These are phyloP conservation scores for Xiphophorus maculatus DNA, from an alignment of 2,113 vertebrate genomes.

Conservation along the genomic window DNA sequence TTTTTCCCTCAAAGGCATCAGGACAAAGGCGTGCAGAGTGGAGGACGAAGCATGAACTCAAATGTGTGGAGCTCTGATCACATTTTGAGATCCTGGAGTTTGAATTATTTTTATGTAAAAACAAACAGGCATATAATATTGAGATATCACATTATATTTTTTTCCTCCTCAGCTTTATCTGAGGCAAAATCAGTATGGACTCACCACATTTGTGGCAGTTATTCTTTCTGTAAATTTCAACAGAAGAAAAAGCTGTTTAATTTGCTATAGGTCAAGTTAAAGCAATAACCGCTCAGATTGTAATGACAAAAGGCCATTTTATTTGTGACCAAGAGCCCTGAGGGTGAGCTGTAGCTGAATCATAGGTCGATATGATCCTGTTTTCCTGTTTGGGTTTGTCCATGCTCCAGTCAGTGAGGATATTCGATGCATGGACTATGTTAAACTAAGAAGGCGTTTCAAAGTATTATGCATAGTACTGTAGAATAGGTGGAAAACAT, in stretches of 20 bases:
- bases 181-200: not conserved
- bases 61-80: not conserved
- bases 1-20: not conserved
- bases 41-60: not conserved
- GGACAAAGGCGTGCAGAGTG: not conserved
- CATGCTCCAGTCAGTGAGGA: slow-evolving; percentile 26
- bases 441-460: not conserved
- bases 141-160: not conserved
- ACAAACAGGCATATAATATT: not conserved
- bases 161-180: not conserved
- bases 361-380: slow-evolving; percentile 36
- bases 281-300: slow-evolving; percentile 7
- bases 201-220: slow-evolving; percentile 6
- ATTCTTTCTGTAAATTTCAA: slow-evolving; percentile 2
- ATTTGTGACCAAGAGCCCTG: slow-evolving; percentile 21
- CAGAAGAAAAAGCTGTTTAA: not conserved
- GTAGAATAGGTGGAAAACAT: not conserved
- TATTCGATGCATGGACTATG: slow-evolving; percentile 24
- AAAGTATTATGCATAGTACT: not conserved
- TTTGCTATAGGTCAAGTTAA: slow-evolving; percentile 7
- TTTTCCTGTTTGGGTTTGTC: slow-evolving; percentile 7
- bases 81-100: not conserved
- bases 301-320: slow-evolving; percentile 29
- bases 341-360: slow-evolving; percentile 8
- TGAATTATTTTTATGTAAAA: not conserved